phyloP scores from a whole-genome alignment of 2,888 invertebrate genomes.

The Liodrosophila aerea region DNA sequence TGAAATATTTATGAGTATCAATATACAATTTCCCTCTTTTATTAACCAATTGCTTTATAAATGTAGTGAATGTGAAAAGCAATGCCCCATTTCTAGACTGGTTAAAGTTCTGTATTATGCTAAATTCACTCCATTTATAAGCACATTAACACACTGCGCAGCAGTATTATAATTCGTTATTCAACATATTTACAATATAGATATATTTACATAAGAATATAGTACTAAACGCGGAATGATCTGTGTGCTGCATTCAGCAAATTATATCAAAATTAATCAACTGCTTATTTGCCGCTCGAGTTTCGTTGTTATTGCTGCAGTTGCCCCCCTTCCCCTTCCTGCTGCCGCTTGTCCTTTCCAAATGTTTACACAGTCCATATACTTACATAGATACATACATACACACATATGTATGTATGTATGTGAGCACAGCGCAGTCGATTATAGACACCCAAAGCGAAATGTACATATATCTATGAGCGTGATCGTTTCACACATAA shows the following conservation, averaged over 20 bases:
- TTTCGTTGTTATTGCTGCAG: conserved; percentile 3
- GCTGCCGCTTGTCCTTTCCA: conserved; percentile 14
- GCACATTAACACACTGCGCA: too few species aligned
- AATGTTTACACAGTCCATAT: conserved; percentile 34
- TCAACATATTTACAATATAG: neutral
- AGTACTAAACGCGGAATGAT: conserved; percentile 9
- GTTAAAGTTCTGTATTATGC: too few species aligned
- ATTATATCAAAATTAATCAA: conserved; percentile 58
- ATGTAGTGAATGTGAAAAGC: too few species aligned
- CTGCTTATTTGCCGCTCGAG: conserved; percentile 40
- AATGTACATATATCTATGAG: conserved; percentile 31
- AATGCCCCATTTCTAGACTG: too few species aligned
- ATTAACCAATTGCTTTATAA: too few species aligned
- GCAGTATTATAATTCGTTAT: neutral
- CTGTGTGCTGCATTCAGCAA: conserved; percentile 29
- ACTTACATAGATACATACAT: neutral
- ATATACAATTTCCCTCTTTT: too few species aligned
- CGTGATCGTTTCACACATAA: conserved; percentile 63
- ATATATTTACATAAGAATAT: conserved; percentile 5
- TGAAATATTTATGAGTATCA: too few species aligned
- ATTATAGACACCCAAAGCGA: conserved; percentile 48
- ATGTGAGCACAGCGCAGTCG: conserved; percentile 24
- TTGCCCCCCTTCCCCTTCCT: conserved; percentile 8
- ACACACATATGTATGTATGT: conserved; percentile 11
- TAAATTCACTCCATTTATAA: too few species aligned